Percentiles rank a stretch among this genome's conserved stretches.
Evolutionary conservation across 1,140 invertebrate genomes (phyloP).

Genomic region (Aplysia californica): DNA sequence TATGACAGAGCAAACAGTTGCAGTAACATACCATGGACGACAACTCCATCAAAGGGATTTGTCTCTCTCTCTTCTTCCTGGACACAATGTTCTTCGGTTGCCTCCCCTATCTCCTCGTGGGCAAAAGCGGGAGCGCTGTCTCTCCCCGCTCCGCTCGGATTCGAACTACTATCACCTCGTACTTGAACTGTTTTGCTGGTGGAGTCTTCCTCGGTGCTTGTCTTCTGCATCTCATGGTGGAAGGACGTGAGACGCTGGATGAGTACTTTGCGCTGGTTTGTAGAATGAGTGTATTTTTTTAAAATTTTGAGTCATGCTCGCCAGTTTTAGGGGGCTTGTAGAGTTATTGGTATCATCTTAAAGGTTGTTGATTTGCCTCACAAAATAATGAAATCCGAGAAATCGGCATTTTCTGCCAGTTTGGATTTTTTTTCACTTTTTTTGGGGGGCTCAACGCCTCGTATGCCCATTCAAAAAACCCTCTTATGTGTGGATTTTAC

Average conservation of each 20-base stretch:
- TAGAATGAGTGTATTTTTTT: too few species aligned
- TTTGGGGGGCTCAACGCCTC: too few species aligned
- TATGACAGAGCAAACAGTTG: too few species aligned
- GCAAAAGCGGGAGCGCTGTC: not conserved
- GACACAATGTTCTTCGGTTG: slow-evolving; percentile 10
- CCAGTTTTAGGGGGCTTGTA: too few species aligned
- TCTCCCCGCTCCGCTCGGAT: not conserved
- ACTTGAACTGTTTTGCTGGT: slow-evolving; percentile 68
- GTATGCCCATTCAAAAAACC: too few species aligned
- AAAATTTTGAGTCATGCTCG: too few species aligned
- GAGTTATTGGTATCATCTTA: too few species aligned
- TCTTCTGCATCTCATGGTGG: slow-evolving; percentile 70
- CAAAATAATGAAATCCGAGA: too few species aligned
- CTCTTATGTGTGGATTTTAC: too few species aligned
- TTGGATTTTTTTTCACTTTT: too few species aligned
- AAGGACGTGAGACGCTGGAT: slow-evolving; percentile 63
- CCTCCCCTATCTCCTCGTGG: slow-evolving; percentile 12
- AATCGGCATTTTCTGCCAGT: too few species aligned
- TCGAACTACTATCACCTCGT: not conserved
- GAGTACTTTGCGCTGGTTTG: slow-evolving; percentile 18
- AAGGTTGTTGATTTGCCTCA: too few species aligned
- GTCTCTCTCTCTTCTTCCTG: slow-evolving; percentile 13
- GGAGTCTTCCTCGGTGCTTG: slow-evolving; percentile 72
- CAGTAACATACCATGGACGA: slow-evolving; percentile 19
- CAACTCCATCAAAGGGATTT: slow-evolving; percentile 10